Conservation (phyloP, 2,888 invertebrate genomes). For the Drosophila cognata region DNA sequence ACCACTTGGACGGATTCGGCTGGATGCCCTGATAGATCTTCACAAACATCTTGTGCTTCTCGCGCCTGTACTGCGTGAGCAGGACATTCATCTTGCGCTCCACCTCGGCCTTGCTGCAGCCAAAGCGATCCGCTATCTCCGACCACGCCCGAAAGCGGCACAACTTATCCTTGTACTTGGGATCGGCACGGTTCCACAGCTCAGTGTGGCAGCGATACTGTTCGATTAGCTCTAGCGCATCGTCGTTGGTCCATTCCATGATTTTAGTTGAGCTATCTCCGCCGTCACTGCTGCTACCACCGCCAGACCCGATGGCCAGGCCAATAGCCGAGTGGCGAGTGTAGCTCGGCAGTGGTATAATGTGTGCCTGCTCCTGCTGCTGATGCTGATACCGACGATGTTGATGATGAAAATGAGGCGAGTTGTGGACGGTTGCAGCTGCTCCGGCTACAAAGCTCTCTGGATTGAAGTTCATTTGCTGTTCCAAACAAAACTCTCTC, state of each 20-base stretch:
- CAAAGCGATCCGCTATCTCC: conserved; percentile 84
- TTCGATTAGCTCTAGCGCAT: conserved; percentile 84
- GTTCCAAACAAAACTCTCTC: conserved; percentile 9
- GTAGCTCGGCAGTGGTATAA: conserved; percentile 62
- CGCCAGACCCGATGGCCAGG: conserved; percentile 20
- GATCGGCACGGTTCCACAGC: conserved; percentile 84
- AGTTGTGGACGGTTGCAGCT: conserved; percentile 57
- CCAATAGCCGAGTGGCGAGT: conserved; percentile 33
- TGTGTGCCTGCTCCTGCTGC: conserved; percentile 31
- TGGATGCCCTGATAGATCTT: conserved; percentile 84
- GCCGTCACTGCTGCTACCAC: conserved; percentile 16
- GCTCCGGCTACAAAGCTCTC: conserved; percentile 66
- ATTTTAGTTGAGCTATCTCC: conserved; percentile 65
- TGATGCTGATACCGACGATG: conserved; percentile 23
- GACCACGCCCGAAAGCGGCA: conserved; percentile 84
- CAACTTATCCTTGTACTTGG: conserved; percentile 84
- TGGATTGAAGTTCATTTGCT: conserved; percentile 80
- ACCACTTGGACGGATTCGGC: conserved; percentile 84
- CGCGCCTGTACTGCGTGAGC: conserved; percentile 83
- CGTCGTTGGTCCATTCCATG: conserved; percentile 85
- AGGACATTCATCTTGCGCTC: conserved; percentile 85
- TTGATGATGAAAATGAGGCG: conserved; percentile 29
- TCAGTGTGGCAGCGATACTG: conserved; percentile 84
- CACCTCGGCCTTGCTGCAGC: conserved; percentile 84
- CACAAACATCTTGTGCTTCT: conserved; percentile 84